Conservation (phyloP, 2,113 vertebrate genomes). For the Ardeotis arabs region DNA sequence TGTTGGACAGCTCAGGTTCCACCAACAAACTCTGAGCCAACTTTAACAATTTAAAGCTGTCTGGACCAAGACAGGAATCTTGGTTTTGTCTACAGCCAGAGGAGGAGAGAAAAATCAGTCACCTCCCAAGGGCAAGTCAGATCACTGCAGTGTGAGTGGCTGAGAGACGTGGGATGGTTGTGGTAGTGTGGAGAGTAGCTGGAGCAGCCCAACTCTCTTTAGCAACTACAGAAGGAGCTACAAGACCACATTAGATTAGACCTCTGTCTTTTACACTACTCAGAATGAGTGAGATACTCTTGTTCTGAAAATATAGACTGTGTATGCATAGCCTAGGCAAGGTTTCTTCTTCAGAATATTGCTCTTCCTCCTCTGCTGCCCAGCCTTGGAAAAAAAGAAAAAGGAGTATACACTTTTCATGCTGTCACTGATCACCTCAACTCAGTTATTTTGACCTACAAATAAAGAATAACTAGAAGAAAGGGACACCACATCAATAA, state of each 20-base stretch:
- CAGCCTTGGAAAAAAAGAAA: not conserved
- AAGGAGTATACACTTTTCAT: not conserved
- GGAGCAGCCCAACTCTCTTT: not conserved
- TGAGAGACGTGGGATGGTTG: not conserved
- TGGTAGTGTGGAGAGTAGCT: not conserved
- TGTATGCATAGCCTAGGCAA: not conserved
- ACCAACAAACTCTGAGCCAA: constrained; percentile 1
- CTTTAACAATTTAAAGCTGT: not conserved
- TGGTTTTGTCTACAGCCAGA: not conserved
- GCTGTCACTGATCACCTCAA: not conserved
- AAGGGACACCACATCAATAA: not conserved
- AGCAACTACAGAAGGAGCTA: not conserved
- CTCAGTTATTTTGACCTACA: not conserved
- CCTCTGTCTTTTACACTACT: not conserved
- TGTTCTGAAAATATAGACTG: not conserved
- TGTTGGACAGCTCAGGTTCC: not conserved
- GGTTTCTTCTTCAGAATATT: not conserved
- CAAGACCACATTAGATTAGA: not conserved
- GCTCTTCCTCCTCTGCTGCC: not conserved
- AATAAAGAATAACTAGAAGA: not conserved
- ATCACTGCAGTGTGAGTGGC: not conserved
- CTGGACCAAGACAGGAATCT: not conserved
- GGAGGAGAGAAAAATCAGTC: not conserved
- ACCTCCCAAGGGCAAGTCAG: not conserved
- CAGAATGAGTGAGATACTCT: not conserved